Base-by-base conservation (phyloP, 1,140 invertebrate species). In the Lasaia peninsularis region DNA sequence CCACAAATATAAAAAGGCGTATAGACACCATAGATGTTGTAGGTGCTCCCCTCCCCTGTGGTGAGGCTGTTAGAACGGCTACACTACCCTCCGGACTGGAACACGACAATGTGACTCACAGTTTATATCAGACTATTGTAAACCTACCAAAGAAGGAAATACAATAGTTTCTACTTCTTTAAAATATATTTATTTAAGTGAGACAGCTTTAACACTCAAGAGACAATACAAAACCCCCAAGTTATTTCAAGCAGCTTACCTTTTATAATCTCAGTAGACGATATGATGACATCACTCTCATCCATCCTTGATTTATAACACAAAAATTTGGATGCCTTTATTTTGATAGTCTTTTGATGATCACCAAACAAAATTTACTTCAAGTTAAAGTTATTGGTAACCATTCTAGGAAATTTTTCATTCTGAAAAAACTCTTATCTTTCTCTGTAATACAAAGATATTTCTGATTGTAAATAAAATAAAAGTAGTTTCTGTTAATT, bases 241-340 rank as follows among this genome's bases (percentile, higher is more conserved):
- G n/a, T 37, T 16, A 44, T 2, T 44, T 9, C 18, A 44, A 20
- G 40, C 40, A 44, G 20, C 53, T 76, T 75, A 88, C 85, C 85
- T 83, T 85, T 88, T 58, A 88, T 86, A 35, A 88, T 85, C 58
- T 88, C 85, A 7, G 82, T 88, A 16, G 85, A 88, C 49, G 85
- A 88, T 75, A 88, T 79, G 58, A 88, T 88, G 61, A 88, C 74
- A 63, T 88, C 82, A 67, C 58, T 83, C 48, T 87, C 82, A 78
- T 87, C 84, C 84, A 87, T 87, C 67, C 80, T 87, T 63, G 69
- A 65, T 73, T 82, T 84, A 78, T 87, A 84, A 55, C 84, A 87
- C 65, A 87, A 64, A 52, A 85, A 69, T 44, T 61, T 61, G 75
- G 78, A 71, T 77, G 78, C 80, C 71, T 74, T 83, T 80, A 84